Conservation (phyloP, 1,140 invertebrate genomes). For the Aporrectodea caliginosa region DNA sequence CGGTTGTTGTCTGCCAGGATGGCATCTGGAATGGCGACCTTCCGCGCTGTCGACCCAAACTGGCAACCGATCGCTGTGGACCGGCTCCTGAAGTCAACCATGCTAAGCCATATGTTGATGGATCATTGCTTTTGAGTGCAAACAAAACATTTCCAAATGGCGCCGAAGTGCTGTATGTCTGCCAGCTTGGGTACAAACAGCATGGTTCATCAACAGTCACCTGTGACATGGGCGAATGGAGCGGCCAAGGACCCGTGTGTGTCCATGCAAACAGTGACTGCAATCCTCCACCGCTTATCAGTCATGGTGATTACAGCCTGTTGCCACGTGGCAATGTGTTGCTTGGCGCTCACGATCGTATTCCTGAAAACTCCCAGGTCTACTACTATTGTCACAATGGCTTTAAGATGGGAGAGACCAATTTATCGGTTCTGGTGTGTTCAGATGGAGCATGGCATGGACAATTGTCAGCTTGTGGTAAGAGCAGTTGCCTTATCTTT, state of each 20-base stretch:
- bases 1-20: neutral
- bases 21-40: neutral
- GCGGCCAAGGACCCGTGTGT: neutral
- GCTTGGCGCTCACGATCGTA: neutral
- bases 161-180: neutral
- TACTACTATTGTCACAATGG: neutral
- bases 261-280: neutral
- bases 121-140: neutral
- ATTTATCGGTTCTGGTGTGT: conserved; percentile 32
- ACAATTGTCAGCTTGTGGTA: conserved; percentile 37
- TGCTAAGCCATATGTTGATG: neutral
- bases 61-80: neutral
- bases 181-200: neutral
- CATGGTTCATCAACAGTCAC: neutral
- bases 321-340: neutral
- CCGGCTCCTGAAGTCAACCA: neutral
- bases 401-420: neutral
- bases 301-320: neutral
- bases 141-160: neutral
- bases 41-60: neutral
- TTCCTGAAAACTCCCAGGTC: neutral
- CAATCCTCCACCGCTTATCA: neutral
- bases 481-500: too few species aligned
- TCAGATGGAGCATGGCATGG: conserved; percentile 37
- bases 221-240: neutral